Evolutionary conservation across 2,888 invertebrate genomes (phyloP).

Genomic region (Hypomecis atomaria): DNA sequence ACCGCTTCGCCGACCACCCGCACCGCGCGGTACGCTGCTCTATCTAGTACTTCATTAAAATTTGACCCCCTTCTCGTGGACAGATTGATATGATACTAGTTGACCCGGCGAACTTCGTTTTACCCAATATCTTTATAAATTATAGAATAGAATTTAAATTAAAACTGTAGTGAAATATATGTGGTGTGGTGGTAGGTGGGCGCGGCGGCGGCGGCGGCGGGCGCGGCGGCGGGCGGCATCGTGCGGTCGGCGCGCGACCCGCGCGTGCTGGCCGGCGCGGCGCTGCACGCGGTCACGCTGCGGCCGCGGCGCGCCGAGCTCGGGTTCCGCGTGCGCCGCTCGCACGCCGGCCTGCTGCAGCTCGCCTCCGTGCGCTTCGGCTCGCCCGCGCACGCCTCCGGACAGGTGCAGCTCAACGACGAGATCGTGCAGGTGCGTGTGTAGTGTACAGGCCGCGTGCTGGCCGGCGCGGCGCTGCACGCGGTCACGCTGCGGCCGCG

Average conservation of each 20-base stretch:
- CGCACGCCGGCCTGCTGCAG: conserved; percentile 90
- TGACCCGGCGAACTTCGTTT: too few relatives aligned
- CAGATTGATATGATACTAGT: too few relatives aligned
- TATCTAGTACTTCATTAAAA: too few relatives aligned
- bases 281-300: conserved; percentile 94
- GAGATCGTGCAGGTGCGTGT: conserved; percentile 94
- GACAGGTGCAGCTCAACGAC: conserved; percentile 97
- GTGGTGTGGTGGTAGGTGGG: conserved; percentile 61
- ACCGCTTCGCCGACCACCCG: conserved; percentile 94
- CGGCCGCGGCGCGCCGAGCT: conserved; percentile 94
- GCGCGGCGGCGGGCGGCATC: conserved; percentile 92
- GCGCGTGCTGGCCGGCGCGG: conserved; percentile 95
- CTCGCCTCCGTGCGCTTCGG: conserved; percentile 96
- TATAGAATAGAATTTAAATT: too few relatives aligned
- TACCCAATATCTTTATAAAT: too few relatives aligned
- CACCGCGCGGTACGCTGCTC: conserved; percentile 88
- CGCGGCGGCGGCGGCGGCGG: conserved; percentile 89
- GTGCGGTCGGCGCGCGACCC: conserved; percentile 92
- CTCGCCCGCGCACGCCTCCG: conserved; percentile 96
- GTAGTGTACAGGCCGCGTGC: too few relatives aligned
- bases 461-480: conserved; percentile 95
- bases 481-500: conserved; percentile 94
- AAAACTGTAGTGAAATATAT: too few relatives aligned
- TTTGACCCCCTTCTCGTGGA: too few relatives aligned
- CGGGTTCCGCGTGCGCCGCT: conserved; percentile 95